Conservation (phyloP, 1,140 invertebrate species). For the Drosophila truncata region DNA sequence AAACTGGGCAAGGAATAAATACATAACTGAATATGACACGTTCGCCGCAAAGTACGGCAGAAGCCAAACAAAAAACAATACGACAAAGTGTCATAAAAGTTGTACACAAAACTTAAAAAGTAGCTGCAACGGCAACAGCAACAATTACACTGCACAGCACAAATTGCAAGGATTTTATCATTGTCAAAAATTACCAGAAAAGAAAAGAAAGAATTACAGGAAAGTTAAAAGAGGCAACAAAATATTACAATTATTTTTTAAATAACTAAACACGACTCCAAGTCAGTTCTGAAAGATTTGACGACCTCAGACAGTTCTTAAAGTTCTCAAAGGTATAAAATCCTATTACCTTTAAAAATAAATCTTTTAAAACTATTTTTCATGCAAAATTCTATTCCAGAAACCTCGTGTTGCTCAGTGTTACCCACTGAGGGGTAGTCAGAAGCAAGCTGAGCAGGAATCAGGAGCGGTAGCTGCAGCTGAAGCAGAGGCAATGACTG, state of each 20-base stretch:
- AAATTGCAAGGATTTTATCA: neutral
- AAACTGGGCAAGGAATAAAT: constrained; percentile 70
- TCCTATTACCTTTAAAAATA: neutral
- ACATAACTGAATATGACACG: constrained; percentile 83
- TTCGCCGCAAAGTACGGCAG: constrained; percentile 75
- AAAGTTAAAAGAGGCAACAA: too few relatives aligned
- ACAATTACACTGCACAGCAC: constrained; percentile 25
- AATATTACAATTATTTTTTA: too few relatives aligned
- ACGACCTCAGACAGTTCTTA: too few relatives aligned
- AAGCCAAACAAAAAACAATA: constrained; percentile 67
- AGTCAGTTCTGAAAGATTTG: too few relatives aligned
- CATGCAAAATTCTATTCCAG: neutral
- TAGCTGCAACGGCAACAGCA: constrained; percentile 64
- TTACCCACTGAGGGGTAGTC: constrained; percentile 40
- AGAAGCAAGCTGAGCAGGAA: constrained; percentile 21
- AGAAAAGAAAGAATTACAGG: too few relatives aligned
- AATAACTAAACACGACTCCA: too few relatives aligned
- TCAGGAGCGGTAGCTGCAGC: constrained; percentile 13
- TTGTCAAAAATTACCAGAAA: too few relatives aligned
- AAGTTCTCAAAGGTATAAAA: neutral
- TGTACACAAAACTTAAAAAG: constrained; percentile 81
- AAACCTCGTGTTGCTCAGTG: neutral
- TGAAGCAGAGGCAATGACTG: constrained; percentile 31
- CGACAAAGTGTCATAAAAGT: constrained; percentile 83
- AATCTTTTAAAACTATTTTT: neutral